phyloP scores from a whole-genome alignment of 1,140 invertebrate genomes.

The Drosophila sucinea region DNA sequence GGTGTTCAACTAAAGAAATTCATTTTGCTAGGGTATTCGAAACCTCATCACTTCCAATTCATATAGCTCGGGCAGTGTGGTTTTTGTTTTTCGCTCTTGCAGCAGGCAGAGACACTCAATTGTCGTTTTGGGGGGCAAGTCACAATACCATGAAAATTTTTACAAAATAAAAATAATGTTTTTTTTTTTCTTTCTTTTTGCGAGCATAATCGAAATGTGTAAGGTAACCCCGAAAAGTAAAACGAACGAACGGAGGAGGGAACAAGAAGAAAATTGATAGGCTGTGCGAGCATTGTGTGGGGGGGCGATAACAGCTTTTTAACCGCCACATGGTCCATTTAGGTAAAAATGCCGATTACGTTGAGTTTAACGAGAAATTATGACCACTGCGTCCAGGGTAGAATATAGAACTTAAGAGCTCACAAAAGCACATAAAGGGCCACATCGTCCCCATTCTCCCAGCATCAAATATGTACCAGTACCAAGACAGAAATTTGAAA shows the following conservation, averaged over 20 bases:
- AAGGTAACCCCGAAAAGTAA: conserved; percentile 42
- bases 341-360: conserved; percentile 79
- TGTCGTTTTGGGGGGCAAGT: conserved; percentile 53
- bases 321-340: conserved; percentile 80
- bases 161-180: conserved; percentile 53
- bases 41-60: not conserved
- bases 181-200: conserved; percentile 29
- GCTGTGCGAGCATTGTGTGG: conserved; percentile 23
- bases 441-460: not conserved
- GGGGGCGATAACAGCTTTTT: conserved; percentile 74
- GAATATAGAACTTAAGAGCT: conserved; percentile 32
- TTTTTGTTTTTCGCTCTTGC: not conserved
- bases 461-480: not conserved
- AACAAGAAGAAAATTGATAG: not conserved
- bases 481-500: not conserved
- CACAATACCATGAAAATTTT: conserved; percentile 41
- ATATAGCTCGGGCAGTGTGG: not conserved
- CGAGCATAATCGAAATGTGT: conserved; percentile 77
- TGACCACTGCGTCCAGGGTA: conserved; percentile 55
- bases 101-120: conserved; percentile 42
- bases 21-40: not conserved
- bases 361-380: conserved; percentile 77
- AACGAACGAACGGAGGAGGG: conserved; percentile 3
- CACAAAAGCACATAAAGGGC: conserved; percentile 1
- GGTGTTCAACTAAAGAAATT: not conserved